These are phyloP conservation scores for Galago senegalensis DNA, from an alignment of 2,797 vertebrate genomes.

Conservation along the genomic window DNA sequence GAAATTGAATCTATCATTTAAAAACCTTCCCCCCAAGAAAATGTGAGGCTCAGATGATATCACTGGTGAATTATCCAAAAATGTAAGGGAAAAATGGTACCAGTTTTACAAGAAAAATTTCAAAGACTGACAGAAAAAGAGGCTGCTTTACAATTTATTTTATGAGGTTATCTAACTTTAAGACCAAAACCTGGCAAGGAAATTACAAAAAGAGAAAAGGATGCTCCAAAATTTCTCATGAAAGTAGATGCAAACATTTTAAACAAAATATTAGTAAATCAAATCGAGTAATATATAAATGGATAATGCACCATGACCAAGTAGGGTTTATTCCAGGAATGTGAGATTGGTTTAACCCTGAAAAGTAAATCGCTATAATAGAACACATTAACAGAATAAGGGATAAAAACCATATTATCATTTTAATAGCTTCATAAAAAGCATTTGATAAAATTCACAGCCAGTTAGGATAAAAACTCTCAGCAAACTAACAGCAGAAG, in stretches of 20 bases:
- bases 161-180: neutral
- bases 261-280: neutral
- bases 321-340: neutral
- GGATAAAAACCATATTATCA: neutral
- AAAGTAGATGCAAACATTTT: neutral
- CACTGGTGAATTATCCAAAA: constrained; percentile 1
- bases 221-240: neutral
- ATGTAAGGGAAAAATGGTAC: neutral
- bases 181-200: neutral
- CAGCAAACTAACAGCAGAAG: neutral
- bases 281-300: neutral
- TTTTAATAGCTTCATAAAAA: neutral
- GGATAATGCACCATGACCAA: neutral
- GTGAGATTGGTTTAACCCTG: neutral
- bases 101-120: neutral
- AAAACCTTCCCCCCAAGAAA: neutral
- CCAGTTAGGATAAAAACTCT: neutral
- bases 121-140: neutral
- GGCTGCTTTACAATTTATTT: neutral
- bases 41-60: neutral
- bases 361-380: neutral
- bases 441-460: neutral
- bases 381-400: neutral
- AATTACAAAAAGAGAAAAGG: neutral
- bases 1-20: neutral